These are phyloP conservation scores for Balaeniceps rex DNA, from an alignment of 2,113 vertebrate species.

Conservation along the genomic window DNA sequence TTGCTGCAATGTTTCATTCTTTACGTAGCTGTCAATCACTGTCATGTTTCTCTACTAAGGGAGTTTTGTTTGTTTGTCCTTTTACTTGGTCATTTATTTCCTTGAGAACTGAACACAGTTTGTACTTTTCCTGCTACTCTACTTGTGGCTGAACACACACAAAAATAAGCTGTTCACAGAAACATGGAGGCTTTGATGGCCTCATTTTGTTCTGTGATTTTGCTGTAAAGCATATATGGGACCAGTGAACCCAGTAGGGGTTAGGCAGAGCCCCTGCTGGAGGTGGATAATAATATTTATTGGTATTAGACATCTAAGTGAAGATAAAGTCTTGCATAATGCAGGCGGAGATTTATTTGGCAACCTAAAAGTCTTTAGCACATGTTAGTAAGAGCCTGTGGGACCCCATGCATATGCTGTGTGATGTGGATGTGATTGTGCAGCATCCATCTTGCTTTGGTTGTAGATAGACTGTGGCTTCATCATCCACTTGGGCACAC, in stretches of 20 bases:
- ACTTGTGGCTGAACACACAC: background rate
- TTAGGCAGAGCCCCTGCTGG: background rate
- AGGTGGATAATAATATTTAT: background rate
- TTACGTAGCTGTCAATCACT: background rate
- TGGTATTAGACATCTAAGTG: background rate
- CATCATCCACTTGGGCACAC: background rate
- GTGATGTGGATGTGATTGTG: background rate
- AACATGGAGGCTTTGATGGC: background rate
- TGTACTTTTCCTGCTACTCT: background rate
- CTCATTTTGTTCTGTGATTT: background rate
- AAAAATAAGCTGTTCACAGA: background rate
- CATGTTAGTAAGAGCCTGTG: background rate
- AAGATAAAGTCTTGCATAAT: background rate
- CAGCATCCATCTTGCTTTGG: background rate
- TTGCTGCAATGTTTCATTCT: background rate
- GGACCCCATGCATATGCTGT: accelerated
- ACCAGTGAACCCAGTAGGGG: background rate
- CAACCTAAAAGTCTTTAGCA: background rate
- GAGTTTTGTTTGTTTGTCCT: background rate
- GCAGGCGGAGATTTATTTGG: background rate
- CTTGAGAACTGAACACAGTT: background rate
- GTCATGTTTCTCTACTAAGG: background rate
- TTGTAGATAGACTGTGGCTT: background rate
- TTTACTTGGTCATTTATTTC: background rate
- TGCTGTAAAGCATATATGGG: background rate